phyloP scores from a whole-genome alignment of 2,888 invertebrate species.

The Lamellibrachia columna region DNA sequence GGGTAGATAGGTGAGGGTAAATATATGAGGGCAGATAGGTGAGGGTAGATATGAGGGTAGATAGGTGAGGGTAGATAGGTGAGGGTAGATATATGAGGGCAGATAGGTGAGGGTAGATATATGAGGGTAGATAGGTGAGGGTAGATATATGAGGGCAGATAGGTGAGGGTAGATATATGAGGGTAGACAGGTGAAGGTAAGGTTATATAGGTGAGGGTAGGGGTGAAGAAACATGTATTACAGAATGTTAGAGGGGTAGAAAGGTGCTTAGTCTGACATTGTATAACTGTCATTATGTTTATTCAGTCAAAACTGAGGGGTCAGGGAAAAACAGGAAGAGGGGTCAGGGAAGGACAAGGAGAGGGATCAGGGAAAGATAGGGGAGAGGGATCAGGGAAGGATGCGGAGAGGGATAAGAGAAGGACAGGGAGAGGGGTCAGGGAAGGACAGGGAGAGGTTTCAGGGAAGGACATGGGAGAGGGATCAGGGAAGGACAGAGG shows the following conservation, averaged over 20 bases:
- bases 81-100: too few relatives aligned
- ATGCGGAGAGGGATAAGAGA: background rate
- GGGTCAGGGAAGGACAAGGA: background rate
- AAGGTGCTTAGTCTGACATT: too few relatives aligned
- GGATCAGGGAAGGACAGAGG: background rate
- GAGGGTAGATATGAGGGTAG: too few relatives aligned
- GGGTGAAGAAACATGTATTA: background rate
- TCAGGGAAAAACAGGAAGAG: too few relatives aligned
- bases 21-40: too few relatives aligned
- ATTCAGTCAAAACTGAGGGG: too few relatives aligned
- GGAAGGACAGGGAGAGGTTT: background rate
- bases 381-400: background rate
- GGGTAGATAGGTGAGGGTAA: background rate
- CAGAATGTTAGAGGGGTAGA: background rate
- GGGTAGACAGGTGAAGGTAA: background rate
- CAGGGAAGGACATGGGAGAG: background rate
- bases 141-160: too few relatives aligned
- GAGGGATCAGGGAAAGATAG: background rate
- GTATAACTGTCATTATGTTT: too few relatives aligned
- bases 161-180: too few relatives aligned
- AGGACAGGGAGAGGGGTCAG: conserved; percentile 17
- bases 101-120: too few relatives aligned
- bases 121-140: too few relatives aligned
- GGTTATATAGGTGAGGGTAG: background rate
- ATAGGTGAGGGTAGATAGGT: too few relatives aligned